Base-by-base conservation (phyloP, 2,888 invertebrate species). In the Idaea aversata region DNA sequence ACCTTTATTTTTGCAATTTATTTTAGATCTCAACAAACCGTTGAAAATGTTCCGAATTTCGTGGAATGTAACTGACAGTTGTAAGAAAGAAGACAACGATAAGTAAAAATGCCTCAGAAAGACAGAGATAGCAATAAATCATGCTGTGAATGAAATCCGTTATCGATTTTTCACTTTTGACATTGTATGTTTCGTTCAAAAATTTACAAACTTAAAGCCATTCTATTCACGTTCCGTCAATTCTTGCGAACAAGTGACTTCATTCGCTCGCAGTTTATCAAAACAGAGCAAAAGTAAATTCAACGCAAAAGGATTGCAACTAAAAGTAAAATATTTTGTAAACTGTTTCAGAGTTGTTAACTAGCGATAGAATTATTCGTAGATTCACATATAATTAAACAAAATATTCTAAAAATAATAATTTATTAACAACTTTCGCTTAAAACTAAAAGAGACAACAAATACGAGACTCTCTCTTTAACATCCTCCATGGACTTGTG, bases 401-500 rank as follows among this genome's bases (percentile, higher is more conserved):
- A 47, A 47, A 10, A 7, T 7, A 13, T 7, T 47, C 25, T 47
- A 10, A 47, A 47, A 47, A 47, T 13, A 38, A 38, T 5, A 6
- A 7, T 47, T 47, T 47, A 47, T 47, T 47, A 47, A 47, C 63
- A 73, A 59, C 65, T 72, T 71, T 81, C 76, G 68, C 77, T 80
- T 66, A 77, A 58, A 61, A 89, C 84, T 83, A 94, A 88, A 74
- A 95, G 86, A 76, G 95, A 90, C 62, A 96, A 83, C 68, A 96
- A 87, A 76, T 93, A 93, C 81, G 95, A 86, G 67, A 95, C 94
- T 65, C 96, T 88, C 65, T 90, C 89, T 77, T 90, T 94, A 7
- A 96, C 93, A 81, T 94, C 93, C 0, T 77, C 76, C 13, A 90
- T 75, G 0, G 93, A 88, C 72, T 95, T 93, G 68, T 93, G 83